Conservation (phyloP, 2,888 invertebrate genomes). For the Trypoxylon attenuatum region DNA sequence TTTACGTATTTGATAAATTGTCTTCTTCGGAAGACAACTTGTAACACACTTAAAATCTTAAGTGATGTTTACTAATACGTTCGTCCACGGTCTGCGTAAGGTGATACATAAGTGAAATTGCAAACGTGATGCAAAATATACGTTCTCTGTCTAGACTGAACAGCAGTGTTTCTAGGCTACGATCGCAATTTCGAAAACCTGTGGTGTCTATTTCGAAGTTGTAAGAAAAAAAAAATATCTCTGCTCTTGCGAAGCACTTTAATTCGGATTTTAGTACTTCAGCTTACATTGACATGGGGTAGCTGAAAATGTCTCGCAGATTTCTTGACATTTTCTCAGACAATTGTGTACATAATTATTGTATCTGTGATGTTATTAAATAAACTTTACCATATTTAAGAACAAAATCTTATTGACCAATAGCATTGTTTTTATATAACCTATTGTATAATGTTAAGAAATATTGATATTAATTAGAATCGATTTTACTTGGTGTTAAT, state of each 20-base stretch:
- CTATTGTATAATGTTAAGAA: not conserved
- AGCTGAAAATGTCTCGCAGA: conserved; percentile 44
- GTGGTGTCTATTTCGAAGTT: conserved; percentile 46
- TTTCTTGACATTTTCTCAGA: conserved; percentile 51
- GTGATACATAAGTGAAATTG: too few species aligned
- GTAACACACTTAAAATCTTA: conserved; percentile 58
- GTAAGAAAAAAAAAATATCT: too few species aligned
- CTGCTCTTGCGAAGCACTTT: conserved; percentile 59
- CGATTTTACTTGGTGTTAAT: too few species aligned
- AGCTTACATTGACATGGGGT: conserved; percentile 64
- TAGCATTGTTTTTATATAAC: not conserved
- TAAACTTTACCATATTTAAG: conserved; percentile 72
- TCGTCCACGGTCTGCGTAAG: too few species aligned
- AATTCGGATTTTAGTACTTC: conserved; percentile 66
- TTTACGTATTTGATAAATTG: conserved; percentile 70
- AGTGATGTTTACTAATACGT: too few species aligned
- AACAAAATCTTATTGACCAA: too few species aligned
- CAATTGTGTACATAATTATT: conserved; percentile 72
- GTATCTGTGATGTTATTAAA: conserved; percentile 74
- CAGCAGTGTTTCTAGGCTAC: conserved; percentile 40
- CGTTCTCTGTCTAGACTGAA: conserved; percentile 28
- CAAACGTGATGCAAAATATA: conserved; percentile 19
- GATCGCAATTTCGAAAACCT: conserved; percentile 38
- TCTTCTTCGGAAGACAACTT: conserved; percentile 70
- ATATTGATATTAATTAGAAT: too few species aligned